Conservation (phyloP, 2,797 vertebrate genomes). For the Rousettus madagascariensis region DNA sequence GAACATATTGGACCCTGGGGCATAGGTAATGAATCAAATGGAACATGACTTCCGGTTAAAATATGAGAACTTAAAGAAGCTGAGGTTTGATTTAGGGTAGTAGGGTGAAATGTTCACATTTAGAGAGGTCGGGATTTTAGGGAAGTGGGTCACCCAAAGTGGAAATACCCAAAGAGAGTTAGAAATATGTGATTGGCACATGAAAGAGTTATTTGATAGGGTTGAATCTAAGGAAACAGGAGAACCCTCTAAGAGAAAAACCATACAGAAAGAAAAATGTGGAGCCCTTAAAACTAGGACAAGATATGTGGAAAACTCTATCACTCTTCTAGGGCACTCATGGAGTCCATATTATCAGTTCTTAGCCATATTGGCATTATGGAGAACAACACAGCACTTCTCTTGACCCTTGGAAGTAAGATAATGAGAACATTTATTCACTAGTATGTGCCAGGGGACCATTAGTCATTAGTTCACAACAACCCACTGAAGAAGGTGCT, state of each 20-base stretch:
- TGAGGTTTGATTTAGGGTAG: not conserved
- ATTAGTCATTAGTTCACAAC: rapidly evolving
- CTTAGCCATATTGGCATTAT: not conserved
- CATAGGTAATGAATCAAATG: not conserved
- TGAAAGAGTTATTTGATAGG: not conserved
- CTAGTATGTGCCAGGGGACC: not conserved
- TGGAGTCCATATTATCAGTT: not conserved
- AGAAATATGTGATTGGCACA: not conserved
- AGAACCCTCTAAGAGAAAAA: not conserved
- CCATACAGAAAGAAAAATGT: not conserved
- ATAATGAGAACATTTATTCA: not conserved
- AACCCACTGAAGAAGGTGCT: not conserved
- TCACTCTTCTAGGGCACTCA: not conserved
- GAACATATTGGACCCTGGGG: not conserved
- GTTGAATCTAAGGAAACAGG: not conserved
- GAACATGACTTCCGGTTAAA: not conserved
- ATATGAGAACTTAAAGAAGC: not conserved
- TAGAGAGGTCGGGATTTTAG: not conserved
- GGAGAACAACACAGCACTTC: not conserved
- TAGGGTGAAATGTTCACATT: not conserved
- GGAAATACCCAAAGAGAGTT: not conserved
- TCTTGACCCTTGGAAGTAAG: not conserved
- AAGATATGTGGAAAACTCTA: not conserved
- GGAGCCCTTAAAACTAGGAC: not conserved
- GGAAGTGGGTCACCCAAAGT: not conserved